These are phyloP conservation scores for Gambusia yucatana DNA, from an alignment of 2,797 vertebrate species.

Conservation along the genomic window DNA sequence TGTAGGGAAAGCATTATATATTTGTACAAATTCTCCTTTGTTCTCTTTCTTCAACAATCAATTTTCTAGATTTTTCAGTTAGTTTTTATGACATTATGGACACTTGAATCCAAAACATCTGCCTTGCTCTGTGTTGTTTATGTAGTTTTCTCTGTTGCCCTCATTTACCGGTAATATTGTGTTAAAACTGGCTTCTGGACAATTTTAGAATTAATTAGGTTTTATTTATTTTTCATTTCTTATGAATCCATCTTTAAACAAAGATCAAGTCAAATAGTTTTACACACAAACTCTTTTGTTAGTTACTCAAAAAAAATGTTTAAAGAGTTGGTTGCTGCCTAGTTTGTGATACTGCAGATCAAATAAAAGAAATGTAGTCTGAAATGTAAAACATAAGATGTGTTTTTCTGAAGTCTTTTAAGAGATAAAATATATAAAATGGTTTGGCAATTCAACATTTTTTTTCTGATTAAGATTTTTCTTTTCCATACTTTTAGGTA, in stretches of 20 bases:
- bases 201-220: not conserved
- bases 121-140: not conserved
- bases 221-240: not conserved
- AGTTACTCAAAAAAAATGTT: not conserved
- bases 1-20: not conserved
- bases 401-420: not conserved
- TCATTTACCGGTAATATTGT: not conserved
- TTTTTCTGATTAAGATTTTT: not conserved
- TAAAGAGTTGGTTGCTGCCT: not conserved
- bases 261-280: not conserved
- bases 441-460: not conserved
- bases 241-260: not conserved
- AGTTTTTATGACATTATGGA: not conserved
- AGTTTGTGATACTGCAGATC: not conserved
- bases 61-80: not conserved
- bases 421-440: not conserved
- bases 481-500: not conserved
- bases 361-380: not conserved
- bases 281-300: not conserved
- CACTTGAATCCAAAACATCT: not conserved
- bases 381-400: not conserved
- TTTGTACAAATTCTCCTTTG: not conserved
- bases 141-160: not conserved
- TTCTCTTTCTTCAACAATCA: not conserved
- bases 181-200: not conserved